A percentile compares a stretch with the other conserved stretches of the same genome.
phyloP scores from a whole-genome alignment of 2,797 vertebrate genomes.

The Poecile montanus region DNA sequence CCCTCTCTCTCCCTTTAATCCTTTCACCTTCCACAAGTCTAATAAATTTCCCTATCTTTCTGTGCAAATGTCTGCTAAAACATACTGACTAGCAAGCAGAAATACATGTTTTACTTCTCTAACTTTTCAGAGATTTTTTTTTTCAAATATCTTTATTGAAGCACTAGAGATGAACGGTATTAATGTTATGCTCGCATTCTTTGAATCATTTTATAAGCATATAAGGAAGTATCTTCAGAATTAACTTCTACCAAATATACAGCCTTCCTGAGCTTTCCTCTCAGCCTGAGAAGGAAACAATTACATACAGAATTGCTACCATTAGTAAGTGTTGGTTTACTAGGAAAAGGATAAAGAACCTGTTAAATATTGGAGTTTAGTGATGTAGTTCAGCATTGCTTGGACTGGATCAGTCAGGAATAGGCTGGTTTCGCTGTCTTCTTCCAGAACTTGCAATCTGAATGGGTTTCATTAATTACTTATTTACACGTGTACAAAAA shows the following conservation, averaged over 20 bases:
- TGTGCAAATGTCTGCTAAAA: not conserved
- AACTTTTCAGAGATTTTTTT: not conserved
- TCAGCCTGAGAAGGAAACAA: no score
- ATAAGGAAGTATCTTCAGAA: not conserved
- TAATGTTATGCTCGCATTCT: not conserved
- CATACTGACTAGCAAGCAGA: not conserved
- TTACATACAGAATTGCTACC: not conserved
- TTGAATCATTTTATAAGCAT: not conserved
- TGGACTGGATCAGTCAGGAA: not conserved
- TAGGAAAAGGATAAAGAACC: not conserved
- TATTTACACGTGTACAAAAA: not conserved
- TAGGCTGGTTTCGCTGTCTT: not conserved
- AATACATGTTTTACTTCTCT: not conserved
- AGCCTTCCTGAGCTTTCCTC: not conserved
- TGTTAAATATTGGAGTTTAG: not conserved
- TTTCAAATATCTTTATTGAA: not conserved
- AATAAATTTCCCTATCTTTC: not conserved
- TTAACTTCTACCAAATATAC: not conserved
- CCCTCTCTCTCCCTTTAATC: not conserved
- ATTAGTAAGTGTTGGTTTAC: not conserved
- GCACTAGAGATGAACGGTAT: not conserved
- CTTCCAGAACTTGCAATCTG: not conserved
- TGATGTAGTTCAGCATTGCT: not conserved
- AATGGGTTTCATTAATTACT: not conserved
- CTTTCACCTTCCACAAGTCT: not conserved